These are phyloP conservation scores for Erebia epiphron DNA, from an alignment of 2,888 invertebrate genomes.

Conservation along the genomic window DNA sequence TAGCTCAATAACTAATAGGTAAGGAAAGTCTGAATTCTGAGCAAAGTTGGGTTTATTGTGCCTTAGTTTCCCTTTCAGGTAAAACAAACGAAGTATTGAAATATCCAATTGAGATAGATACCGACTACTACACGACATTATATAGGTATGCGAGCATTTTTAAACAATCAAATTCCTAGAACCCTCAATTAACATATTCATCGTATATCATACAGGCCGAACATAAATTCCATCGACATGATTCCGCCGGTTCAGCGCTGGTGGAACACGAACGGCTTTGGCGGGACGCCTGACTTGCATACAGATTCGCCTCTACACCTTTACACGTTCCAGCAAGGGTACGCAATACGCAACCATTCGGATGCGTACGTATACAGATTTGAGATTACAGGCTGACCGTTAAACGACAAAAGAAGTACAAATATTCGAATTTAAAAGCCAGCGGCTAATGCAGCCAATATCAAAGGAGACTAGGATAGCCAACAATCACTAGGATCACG, in stretches of 20 bases:
- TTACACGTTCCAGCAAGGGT: not conserved
- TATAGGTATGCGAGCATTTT: constrained; percentile 44
- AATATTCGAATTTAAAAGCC: not conserved
- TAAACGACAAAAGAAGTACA: not conserved
- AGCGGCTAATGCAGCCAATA: no score
- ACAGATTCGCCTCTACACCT: constrained; percentile 50
- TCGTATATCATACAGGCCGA: constrained; percentile 61
- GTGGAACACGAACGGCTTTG: constrained; percentile 76
- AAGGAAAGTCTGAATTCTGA: no score
- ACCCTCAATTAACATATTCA: constrained; percentile 65
- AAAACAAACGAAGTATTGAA: no score
- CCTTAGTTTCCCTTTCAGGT: no score
- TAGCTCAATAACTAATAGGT: no score
- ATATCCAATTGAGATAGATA: no score
- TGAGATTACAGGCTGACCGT: not conserved
- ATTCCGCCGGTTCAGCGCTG: constrained; percentile 77
- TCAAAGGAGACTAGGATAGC: no score
- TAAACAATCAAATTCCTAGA: constrained; percentile 52
- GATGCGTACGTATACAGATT: not conserved
- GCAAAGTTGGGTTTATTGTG: no score
- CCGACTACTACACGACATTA: constrained; percentile 25
- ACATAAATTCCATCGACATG: constrained; percentile 77
- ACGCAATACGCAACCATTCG: constrained; percentile 2
- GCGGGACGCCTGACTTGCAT: constrained; percentile 67
- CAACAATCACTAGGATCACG: no score